Evolutionary conservation across 2,113 vertebrate species (phyloP), one percentile per base, ranked within the genome.

Genomic region (Hassar affinis): DNA sequence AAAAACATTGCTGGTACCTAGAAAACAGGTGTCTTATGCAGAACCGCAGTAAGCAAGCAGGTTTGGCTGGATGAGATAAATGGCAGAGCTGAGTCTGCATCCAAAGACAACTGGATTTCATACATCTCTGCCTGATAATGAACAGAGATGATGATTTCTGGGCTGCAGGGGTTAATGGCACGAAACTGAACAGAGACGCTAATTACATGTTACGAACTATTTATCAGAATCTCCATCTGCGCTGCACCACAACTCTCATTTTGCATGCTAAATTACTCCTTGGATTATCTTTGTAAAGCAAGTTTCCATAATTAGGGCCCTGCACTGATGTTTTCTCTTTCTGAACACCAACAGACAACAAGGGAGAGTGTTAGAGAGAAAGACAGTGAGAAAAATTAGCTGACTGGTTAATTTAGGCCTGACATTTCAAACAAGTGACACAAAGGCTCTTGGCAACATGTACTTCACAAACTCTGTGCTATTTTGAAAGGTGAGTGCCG

Each of bases 171-270:
- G 96, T 99, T 99, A 99, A 99, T 99, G 97, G 97, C 95, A 97
- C 97, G 96, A 97, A 98, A 97, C 96, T 95, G 94, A 85, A 94
- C 93, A 95, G 95, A 96, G 95, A 95, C 93, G 95, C 97, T 98
- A 99, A 97, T 98, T 99, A 96, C 96, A 97, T 95, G 96, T 97
- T 98, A 96, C 97, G 95, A 98, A 97, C 97, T 97, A 98, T 99
- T 97, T 97, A 98, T 99, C 97, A 98, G 96, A 96, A 95, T 95
- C 94, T 96, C 96, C 96, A 98, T 98, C 97, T 97, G 97, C 94
- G 93, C 94, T 91, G 95, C 95, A 95, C 96, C 95, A 96, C 91
- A 90, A 89, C 91, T 91, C 92, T 93, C 92, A 93, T 97, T 97
- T 96, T 97, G 96, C 97, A 97, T 96, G 96, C 96, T 96, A 97